A percentile compares a stretch with the other conserved stretches of the same genome.
phyloP scores from a whole-genome alignment of 2,113 vertebrate species.

The Phycodurus eques region DNA sequence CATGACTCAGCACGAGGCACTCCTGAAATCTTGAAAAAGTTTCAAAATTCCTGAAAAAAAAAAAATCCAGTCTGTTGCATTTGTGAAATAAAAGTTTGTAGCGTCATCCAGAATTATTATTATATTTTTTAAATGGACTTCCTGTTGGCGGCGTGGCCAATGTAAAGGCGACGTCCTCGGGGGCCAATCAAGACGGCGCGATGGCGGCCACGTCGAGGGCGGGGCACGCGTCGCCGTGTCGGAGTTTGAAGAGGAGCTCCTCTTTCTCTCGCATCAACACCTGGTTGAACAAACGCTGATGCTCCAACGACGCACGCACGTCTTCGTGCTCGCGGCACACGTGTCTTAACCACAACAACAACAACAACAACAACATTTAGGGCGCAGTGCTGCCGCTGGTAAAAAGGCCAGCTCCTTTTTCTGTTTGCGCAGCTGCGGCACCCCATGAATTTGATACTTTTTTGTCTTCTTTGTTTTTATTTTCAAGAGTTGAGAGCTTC shows the following conservation, averaged over 20 bases:
- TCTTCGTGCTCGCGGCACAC: background rate
- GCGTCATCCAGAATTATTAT: too few species aligned
- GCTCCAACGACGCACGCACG: constrained; percentile 57
- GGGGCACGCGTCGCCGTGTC: constrained; percentile 65
- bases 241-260: constrained; percentile 83
- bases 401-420: too few species aligned
- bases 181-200: constrained; percentile 51
- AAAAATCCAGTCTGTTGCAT: background rate
- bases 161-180: background rate
- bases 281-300: constrained; percentile 59
- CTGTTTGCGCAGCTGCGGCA: too few species aligned
- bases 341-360: background rate
- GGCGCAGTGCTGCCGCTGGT: too few species aligned
- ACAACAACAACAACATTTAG: background rate
- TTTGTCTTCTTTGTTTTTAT: too few species aligned
- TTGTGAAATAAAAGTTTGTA: background rate
- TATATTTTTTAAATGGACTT: too few species aligned
- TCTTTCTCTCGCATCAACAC: constrained; percentile 84
- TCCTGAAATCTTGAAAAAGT: background rate
- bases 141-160: background rate
- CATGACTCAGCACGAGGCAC: background rate
- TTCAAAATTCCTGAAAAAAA: background rate
- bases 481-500: too few species aligned
- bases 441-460: too few species aligned
- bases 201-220: constrained; percentile 66